These are phyloP conservation scores for Novumbra hubbsi DNA, from an alignment of 2,797 vertebrate species.

Conservation along the genomic window DNA sequence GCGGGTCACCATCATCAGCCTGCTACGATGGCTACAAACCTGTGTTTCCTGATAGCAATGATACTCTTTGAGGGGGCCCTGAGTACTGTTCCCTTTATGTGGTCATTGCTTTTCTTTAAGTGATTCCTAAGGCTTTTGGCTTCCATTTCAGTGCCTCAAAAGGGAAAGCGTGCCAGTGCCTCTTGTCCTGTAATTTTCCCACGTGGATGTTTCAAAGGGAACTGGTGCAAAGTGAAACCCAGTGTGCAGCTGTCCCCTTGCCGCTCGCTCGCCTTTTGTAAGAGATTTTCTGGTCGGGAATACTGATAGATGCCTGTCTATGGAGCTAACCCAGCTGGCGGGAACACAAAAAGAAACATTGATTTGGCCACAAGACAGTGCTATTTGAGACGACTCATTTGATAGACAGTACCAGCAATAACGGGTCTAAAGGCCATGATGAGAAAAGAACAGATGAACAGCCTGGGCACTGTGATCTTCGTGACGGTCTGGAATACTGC, in stretches of 20 bases:
- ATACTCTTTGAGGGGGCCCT: conserved; percentile 33
- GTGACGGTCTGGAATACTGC: not conserved
- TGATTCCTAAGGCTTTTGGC: conserved; percentile 53
- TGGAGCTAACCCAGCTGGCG: conserved; percentile 66
- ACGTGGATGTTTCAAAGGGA: conserved; percentile 58
- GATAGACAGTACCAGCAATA: conserved; percentile 5
- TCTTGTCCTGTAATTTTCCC: conserved; percentile 68
- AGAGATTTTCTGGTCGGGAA: conserved; percentile 62
- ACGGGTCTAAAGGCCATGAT: not conserved
- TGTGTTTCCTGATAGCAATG: conserved; percentile 37
- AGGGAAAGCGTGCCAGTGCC: conserved; percentile 61
- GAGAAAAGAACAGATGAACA: not conserved
- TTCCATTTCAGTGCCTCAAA: conserved; percentile 50
- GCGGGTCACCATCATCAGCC: conserved; percentile 32
- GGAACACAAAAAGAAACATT: conserved; percentile 63
- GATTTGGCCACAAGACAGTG: conserved; percentile 58
- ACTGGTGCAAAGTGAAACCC: conserved; percentile 64
- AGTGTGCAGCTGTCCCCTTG: conserved; percentile 69
- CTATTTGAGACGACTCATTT: conserved; percentile 53
- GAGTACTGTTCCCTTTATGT: conserved; percentile 39
- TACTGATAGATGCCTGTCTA: conserved; percentile 68
- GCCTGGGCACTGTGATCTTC: not conserved
- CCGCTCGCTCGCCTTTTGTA: conserved; percentile 63
- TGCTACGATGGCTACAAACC: conserved; percentile 33
- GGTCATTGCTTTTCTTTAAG: conserved; percentile 42